phyloP scores from a whole-genome alignment of 1,140 invertebrate genomes.

The Pollicipes pollicipes region DNA sequence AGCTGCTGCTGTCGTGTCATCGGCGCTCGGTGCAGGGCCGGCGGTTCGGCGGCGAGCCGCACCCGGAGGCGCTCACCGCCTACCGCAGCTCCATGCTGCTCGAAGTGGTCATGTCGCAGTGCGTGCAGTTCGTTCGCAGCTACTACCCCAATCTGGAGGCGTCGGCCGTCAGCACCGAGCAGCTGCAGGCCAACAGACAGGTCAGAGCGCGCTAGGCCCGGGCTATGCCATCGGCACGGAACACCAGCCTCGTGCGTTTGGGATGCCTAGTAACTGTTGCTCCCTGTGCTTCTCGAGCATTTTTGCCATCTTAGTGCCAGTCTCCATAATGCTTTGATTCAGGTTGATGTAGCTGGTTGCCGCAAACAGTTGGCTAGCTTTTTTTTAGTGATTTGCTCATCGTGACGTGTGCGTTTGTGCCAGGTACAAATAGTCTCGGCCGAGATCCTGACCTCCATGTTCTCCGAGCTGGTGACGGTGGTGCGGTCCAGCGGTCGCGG shows the following conservation, averaged over 20 bases:
- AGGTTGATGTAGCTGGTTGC: too few relatives aligned
- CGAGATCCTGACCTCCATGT: slow-evolving; percentile 56
- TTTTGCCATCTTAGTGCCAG: too few relatives aligned
- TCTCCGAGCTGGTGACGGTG: slow-evolving; percentile 57
- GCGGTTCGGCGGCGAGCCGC: slow-evolving; percentile 49
- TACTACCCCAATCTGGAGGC: slow-evolving; percentile 55
- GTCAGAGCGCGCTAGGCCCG: too few relatives aligned
- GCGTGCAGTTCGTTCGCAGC: slow-evolving; percentile 59
- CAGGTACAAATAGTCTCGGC: slow-evolving; percentile 48
- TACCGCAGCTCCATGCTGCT: slow-evolving; percentile 61
- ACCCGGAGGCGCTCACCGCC: slow-evolving; percentile 31
- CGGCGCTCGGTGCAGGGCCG: slow-evolving; percentile 61
- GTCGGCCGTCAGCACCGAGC: slow-evolving; percentile 45
- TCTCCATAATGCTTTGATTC: too few relatives aligned
- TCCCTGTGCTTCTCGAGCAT: too few relatives aligned
- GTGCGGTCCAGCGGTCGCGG: slow-evolving; percentile 63
- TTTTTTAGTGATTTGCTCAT: too few relatives aligned
- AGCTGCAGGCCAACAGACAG: slow-evolving; percentile 48
- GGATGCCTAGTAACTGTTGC: too few relatives aligned
- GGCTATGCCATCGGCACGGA: too few relatives aligned
- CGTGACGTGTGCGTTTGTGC: not conserved
- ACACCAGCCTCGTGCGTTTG: too few relatives aligned
- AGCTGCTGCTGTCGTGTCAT: slow-evolving; percentile 52
- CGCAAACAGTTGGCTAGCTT: too few relatives aligned
- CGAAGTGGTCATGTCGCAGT: slow-evolving; percentile 57